Conservation (phyloP, 2,888 invertebrate species). For the Holacanthella duospinosa region DNA sequence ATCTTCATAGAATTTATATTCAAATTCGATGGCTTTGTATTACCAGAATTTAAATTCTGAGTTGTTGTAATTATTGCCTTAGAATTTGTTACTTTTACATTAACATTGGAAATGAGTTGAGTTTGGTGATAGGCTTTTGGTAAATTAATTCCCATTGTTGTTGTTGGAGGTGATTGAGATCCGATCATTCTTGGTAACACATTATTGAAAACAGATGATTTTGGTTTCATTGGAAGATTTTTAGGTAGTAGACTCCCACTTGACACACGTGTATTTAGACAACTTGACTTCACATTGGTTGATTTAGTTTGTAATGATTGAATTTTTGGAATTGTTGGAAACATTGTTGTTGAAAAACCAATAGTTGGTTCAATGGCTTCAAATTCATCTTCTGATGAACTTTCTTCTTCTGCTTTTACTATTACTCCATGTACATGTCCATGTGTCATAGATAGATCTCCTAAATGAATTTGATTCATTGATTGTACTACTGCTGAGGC, state of each 20-base stretch:
- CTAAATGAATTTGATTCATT: background rate
- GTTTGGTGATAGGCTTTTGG: background rate
- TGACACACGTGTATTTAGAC: background rate
- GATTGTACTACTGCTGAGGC: background rate
- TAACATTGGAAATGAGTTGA: conserved; percentile 8
- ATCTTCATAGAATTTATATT: background rate
- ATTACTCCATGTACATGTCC: background rate
- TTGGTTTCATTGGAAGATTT: background rate
- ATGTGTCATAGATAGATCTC: background rate
- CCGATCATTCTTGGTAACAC: background rate
- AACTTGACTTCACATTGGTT: background rate
- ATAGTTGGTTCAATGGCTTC: conserved; percentile 36
- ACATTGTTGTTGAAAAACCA: conserved; percentile 17
- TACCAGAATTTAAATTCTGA: background rate
- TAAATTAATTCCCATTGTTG: background rate
- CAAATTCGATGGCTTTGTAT: background rate
- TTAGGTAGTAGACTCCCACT: background rate
- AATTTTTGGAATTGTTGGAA: background rate
- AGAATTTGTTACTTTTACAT: conserved; percentile 5
- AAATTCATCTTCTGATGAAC: conserved; percentile 35
- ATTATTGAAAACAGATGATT: background rate
- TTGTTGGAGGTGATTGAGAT: background rate
- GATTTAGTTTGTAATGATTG: background rate
- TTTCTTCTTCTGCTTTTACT: conserved; percentile 23
- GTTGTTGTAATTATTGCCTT: conserved; percentile 9